Percentiles rank a stretch among this genome's conserved stretches.
These are phyloP conservation scores for Tetramorium alpestre DNA, from an alignment of 1,140 invertebrate genomes.

Conservation along the genomic window DNA sequence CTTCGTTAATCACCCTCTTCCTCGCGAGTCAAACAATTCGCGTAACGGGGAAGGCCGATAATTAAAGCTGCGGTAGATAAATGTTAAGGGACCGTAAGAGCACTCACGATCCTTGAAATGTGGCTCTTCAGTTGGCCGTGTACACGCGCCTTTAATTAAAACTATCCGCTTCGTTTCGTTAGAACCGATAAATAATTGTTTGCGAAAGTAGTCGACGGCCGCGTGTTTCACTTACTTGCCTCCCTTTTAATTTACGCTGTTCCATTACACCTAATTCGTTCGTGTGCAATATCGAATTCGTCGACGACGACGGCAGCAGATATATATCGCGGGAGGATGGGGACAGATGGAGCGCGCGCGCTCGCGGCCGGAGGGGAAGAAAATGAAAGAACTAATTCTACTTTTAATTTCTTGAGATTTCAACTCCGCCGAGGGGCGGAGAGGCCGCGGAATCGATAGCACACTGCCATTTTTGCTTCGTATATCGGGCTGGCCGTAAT, in stretches of 20 bases:
- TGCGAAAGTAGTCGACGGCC: conserved; percentile 14
- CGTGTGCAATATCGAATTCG: conserved; percentile 30
- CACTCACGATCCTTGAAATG: conserved; percentile 9
- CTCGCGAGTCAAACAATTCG: conserved; percentile 29
- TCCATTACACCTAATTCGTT: conserved; percentile 38
- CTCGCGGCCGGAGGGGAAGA: background rate
- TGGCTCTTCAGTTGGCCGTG: background rate
- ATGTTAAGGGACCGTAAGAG: conserved; percentile 28
- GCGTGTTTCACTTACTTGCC: background rate
- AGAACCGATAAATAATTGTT: conserved; percentile 50
- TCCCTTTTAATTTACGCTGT: conserved; percentile 40
- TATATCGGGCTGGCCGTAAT: conserved; percentile 62
- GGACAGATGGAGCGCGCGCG: background rate
- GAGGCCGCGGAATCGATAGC: conserved; percentile 36
- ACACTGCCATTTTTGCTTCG: conserved; percentile 45
- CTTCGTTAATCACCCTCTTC: conserved; percentile 31
- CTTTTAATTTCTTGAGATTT: conserved; percentile 65
- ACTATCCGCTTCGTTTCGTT: conserved; percentile 8
- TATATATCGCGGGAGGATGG: background rate
- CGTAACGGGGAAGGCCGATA: conserved; percentile 12
- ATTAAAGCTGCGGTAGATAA: conserved; percentile 45
- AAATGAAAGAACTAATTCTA: conserved; percentile 60
- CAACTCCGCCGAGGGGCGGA: background rate
- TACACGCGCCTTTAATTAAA: conserved; percentile 69
- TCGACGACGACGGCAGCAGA: background rate